Base-by-base conservation (phyloP, 1,140 invertebrate genomes). In the Caenorhabditis inopinata region DNA sequence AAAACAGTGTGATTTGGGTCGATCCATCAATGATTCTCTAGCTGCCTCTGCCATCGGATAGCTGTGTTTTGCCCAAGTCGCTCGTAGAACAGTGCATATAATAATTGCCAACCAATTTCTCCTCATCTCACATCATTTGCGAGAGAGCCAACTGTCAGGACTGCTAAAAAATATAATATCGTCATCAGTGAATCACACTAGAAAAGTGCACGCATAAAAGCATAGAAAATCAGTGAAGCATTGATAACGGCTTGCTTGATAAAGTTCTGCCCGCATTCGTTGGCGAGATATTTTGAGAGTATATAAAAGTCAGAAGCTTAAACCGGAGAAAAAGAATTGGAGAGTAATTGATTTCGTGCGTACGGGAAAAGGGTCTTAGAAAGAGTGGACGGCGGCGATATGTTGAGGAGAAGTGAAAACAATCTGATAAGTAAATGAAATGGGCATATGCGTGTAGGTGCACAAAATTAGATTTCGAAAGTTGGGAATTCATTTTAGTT, bases 111-210 rank as follows among this genome's bases (percentile, higher is more conserved):
- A 68, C 58, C 58, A 68, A 32, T 32, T 58, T 6, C n/a, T 29
- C 51, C 51, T 58, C 51, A 58, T 68, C 58, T 68, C 58, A 68
- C 58, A 68, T 68, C n/a, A 58, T 58, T 58, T 32, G 51, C 18
- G 38, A 7, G 38, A 42, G 38, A 42, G 14, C 6, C 5, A 7
- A 42, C 14, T n/a, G n/a, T n/a, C n/a, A n/a, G n/a, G n/a, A 14
- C 38, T 42, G 38, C 11, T 21, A n/a, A 4, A 38, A 42, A 68
- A 38, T 42, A 6, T 0, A 0, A 48, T 16, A 18, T 18, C n/a
- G 12, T 18, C 9, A 18, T 1, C 11, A 58, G 27, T 58, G 27
- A 58, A 14, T n/a, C 2, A 11, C 23, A 51, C 21, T 1, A 51
- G 16, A 29, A 68, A 32, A 11, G 11, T 21, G 21, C 27, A 29